Base-by-base conservation (phyloP, 2,888 invertebrate species). In the Brachynemurus nebulosus region DNA sequence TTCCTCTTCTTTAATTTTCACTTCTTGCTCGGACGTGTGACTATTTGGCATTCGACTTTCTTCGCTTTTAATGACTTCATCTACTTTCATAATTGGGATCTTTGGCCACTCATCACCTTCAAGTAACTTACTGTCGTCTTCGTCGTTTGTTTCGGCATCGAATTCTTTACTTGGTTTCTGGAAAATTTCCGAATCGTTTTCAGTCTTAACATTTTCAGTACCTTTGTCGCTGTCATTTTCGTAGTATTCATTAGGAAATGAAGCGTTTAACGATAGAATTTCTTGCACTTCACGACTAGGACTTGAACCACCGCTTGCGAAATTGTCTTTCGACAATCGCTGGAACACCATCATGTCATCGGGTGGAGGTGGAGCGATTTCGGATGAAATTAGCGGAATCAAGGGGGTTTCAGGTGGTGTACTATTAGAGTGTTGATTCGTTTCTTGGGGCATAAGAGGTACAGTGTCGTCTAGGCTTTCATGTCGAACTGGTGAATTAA, bases 221-320 rank as follows among this genome's bases (percentile, higher is more conserved):
- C 14, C n/a, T 7, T n/a, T n/a, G n/a, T n/a, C n/a, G 33, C n/a
- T 33, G 11, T 35, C 41, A 36, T 16, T 40, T 25, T 43, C 43
- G 9, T 51, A n/a, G 21, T 34, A 34, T 18, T 33, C 34, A 20
- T 42, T 27, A 11, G 36, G 25, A 19, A 11, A 38, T 16, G 30
- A 41, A 48, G 74, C 74, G 52, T 77, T 78, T 35, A 80, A 71
- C 4, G 81, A 78, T 61, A 91, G 70, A 52, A 91, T 91, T 66
- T 90, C 83, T 59, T 86, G 80, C 17, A 91, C 91, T 66, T 92
- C 91, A 17, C 88, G 71, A 55, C 89, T 89, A 4, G 91, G 89
- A 61, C 88, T 89, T 47, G 89, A 89, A 11, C 86, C 86, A n/a
- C 82, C 85, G 42, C 86, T 86, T 1, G 80, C 76, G 51, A 74